phyloP scores from a whole-genome alignment of 2,113 vertebrate genomes.

The Stictonetta naevosa region DNA sequence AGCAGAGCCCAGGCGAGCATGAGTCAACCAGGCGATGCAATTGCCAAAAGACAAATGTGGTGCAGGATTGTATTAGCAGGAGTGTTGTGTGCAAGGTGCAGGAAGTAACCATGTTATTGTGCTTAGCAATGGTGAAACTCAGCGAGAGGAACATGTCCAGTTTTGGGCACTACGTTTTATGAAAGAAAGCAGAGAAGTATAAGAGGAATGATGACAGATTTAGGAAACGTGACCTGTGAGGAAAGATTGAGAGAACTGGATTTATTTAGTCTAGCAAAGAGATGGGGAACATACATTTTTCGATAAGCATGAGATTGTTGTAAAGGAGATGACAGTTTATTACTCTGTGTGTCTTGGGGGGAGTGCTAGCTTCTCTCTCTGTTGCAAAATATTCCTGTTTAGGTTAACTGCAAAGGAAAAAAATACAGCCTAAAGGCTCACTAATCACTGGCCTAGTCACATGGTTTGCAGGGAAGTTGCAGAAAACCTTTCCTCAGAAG shows the following conservation, averaged over 20 bases:
- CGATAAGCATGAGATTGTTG: neutral
- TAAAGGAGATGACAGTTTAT: neutral
- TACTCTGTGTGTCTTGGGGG: neutral
- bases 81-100: neutral
- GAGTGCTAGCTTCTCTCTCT: neutral
- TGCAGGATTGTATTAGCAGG: slow-evolving; percentile 17
- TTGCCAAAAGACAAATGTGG: slow-evolving; percentile 15
- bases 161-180: neutral
- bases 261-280: slow-evolving; percentile 35
- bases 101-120: slow-evolving; percentile 45
- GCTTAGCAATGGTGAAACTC: neutral
- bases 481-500: neutral
- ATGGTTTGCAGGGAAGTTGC: neutral
- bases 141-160: neutral
- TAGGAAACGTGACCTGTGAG: neutral
- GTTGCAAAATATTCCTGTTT: neutral
- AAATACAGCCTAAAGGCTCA: neutral
- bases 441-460: neutral
- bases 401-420: neutral
- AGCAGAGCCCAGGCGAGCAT: neutral
- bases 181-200: neutral
- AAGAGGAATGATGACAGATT: neutral
- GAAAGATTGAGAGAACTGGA: neutral
- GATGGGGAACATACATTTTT: slow-evolving; percentile 11
- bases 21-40: slow-evolving; percentile 20